phyloP scores from a whole-genome alignment of 2,797 vertebrate genomes.

The Brachyrhaphis roseni region DNA sequence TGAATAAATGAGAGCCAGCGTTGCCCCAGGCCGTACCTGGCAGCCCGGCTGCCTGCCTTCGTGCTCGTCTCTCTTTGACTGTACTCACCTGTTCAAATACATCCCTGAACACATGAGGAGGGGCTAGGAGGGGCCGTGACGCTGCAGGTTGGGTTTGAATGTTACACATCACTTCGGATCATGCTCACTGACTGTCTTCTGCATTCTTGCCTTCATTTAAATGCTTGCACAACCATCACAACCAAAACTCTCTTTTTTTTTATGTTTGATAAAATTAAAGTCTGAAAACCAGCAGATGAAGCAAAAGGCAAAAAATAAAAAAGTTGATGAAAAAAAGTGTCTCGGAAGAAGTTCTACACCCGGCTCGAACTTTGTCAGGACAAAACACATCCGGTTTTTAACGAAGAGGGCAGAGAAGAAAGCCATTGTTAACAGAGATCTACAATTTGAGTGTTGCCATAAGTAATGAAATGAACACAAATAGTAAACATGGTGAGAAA shows the following conservation, averaged over 20 bases:
- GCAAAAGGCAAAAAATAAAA: neutral
- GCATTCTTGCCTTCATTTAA: slow-evolving; percentile 4
- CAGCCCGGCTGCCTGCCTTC: slow-evolving; percentile 34
- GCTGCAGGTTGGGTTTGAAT: slow-evolving; percentile 10
- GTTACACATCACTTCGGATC: slow-evolving; percentile 17
- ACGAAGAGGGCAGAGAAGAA: neutral
- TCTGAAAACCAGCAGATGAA: neutral
- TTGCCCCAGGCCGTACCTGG: slow-evolving; percentile 58
- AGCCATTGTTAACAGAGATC: neutral
- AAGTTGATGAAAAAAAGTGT: neutral
- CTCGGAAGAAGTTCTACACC: neutral
- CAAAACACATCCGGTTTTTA: neutral
- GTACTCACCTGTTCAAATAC: slow-evolving; percentile 68
- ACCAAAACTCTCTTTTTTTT: neutral
- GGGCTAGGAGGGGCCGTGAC: neutral
- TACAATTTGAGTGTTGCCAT: neutral
- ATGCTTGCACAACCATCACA: neutral
- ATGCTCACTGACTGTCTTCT: neutral
- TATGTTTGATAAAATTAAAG: neutral
- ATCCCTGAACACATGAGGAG: slow-evolving; percentile 9
- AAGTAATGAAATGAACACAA: neutral
- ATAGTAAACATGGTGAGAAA: neutral
- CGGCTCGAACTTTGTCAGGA: neutral
- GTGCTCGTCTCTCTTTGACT: slow-evolving; percentile 49
- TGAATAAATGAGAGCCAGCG: slow-evolving; percentile 56